A percentile compares a stretch with the other conserved stretches of the same genome.
phyloP scores from a whole-genome alignment of 2,113 vertebrate species.

The Cryptomyrus ogoouensis region DNA sequence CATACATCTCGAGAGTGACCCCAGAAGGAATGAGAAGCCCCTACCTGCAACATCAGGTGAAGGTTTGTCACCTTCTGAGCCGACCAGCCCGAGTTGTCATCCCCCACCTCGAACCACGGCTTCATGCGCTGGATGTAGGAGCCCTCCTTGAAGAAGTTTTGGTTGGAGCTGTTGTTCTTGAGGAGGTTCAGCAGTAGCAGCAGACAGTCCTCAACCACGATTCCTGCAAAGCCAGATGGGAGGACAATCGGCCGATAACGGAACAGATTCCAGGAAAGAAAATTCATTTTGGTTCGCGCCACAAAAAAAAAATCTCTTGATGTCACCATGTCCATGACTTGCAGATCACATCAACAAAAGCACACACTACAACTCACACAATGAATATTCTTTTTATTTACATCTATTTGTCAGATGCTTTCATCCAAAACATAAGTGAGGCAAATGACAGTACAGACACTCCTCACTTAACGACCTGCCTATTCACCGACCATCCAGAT shows the following conservation, averaged over 20 bases:
- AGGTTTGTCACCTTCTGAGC: slow-evolving; percentile 97
- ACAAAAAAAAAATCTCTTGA: neutral
- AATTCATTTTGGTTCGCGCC: neutral
- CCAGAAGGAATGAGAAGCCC: no score
- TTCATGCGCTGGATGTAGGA: slow-evolving; percentile 97
- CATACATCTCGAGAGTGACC: neutral
- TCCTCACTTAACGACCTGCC: neutral
- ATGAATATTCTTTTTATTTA: neutral
- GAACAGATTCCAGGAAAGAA: neutral
- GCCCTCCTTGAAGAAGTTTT: slow-evolving; percentile 99
- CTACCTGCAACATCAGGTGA: slow-evolving; percentile 95
- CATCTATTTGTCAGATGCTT: neutral
- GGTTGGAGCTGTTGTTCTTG: slow-evolving; percentile 98
- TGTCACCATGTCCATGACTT: neutral
- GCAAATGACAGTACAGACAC: neutral
- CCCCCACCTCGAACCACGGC: slow-evolving; percentile 95
- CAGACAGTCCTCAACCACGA: slow-evolving; percentile 97
- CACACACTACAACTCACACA: neutral
- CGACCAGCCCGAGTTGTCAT: slow-evolving; percentile 95
- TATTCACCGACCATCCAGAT: neutral
- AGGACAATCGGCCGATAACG: neutral
- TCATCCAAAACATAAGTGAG: neutral
- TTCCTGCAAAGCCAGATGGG: slow-evolving; percentile 61
- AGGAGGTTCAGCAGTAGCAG: slow-evolving; percentile 84
- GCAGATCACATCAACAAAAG: neutral